Evolutionary conservation across 1,140 invertebrate genomes (phyloP).

Genomic region (Cecropterus lyciades): DNA sequence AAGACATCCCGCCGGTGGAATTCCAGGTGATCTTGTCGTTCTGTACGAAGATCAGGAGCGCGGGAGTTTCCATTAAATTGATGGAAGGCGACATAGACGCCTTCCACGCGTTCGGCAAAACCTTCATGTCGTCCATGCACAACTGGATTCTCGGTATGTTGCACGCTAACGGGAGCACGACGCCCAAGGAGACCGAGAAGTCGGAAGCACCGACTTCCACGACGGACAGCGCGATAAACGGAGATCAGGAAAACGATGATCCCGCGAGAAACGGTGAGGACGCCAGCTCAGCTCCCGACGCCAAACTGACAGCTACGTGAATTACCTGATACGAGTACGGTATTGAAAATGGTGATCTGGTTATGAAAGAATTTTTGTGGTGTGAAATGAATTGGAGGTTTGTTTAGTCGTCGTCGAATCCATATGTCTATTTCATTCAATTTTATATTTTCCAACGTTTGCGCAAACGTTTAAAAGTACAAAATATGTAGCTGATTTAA

Average conservation of each 20-base stretch:
- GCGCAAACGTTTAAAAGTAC: neutral
- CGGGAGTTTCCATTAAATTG: constrained; percentile 36
- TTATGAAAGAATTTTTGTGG: constrained; percentile 29
- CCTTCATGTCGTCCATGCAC: constrained; percentile 49
- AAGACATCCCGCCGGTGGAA: constrained; percentile 39
- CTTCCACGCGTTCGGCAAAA: constrained; percentile 61
- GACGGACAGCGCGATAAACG: neutral
- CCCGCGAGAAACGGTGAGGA: neutral
- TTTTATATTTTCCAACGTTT: neutral
- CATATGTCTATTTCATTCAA: neutral
- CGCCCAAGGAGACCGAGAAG: neutral
- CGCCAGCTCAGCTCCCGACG: too few relatives aligned
- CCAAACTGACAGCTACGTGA: neutral
- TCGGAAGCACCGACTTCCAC: neutral
- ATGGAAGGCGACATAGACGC: constrained; percentile 44
- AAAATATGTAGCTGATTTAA: neutral
- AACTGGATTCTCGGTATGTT: constrained; percentile 51
- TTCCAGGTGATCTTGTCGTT: constrained; percentile 50
- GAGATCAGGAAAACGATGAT: neutral
- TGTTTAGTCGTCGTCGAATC: neutral
- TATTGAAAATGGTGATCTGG: constrained; percentile 53
- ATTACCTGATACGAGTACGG: constrained; percentile 26
- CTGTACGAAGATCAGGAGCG: constrained; percentile 38
- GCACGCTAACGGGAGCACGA: constrained; percentile 34
- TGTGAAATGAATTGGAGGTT: neutral